Conservation (phyloP, 2,797 vertebrate species). For the Neostethus bicornis region DNA sequence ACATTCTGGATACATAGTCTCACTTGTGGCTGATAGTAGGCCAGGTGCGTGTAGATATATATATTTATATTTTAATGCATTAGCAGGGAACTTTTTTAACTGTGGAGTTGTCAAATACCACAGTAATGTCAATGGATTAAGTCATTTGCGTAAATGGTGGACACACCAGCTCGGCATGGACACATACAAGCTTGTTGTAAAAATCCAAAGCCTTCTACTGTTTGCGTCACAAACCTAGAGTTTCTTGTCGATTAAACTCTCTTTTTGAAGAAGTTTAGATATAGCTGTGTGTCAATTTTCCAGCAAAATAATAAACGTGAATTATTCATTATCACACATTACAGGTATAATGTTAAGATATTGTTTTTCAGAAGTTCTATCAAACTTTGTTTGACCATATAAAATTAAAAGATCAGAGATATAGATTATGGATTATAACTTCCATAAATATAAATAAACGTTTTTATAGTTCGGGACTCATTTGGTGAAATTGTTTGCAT, state of each 20-base stretch:
- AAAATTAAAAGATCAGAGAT: no score
- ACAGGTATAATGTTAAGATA: no score
- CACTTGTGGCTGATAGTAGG: slow-evolving; percentile 14
- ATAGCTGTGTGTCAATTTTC: not conserved
- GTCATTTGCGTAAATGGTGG: not conserved
- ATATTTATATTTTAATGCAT: slow-evolving; percentile 5
- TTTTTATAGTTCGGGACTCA: no score
- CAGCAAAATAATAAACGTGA: not conserved
- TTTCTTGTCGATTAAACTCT: not conserved
- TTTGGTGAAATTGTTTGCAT: no score
- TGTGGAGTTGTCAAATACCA: slow-evolving; percentile 8
- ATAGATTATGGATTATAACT: no score
- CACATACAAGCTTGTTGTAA: slow-evolving; percentile 19
- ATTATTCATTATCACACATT: no score
- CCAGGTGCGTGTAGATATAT: not conserved
- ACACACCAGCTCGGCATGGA: slow-evolving; percentile 1
- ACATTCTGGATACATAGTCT: slow-evolving; percentile 29
- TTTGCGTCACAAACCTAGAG: not conserved
- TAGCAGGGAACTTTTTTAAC: slow-evolving; percentile 13
- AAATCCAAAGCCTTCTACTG: not conserved
- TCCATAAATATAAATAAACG: no score
- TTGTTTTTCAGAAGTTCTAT: no score
- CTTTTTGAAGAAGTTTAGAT: not conserved
- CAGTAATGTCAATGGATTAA: slow-evolving; percentile 12
- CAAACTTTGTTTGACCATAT: no score